Base-by-base conservation (phyloP, 2,113 vertebrate genomes). In the Poeciliopsis prolifica region DNA sequence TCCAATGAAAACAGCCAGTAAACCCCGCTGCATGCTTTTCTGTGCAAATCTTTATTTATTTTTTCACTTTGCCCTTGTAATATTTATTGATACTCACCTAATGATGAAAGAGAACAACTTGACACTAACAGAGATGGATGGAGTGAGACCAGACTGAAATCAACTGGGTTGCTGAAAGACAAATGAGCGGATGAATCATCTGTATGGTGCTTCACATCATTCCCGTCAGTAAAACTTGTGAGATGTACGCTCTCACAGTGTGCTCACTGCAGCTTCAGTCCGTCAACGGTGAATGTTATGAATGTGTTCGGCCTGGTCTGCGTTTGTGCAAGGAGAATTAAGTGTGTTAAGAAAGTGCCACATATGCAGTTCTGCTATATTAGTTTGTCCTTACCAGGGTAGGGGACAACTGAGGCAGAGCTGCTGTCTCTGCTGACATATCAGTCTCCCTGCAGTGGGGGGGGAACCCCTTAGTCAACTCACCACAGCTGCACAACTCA, bases 351-450 rank as follows among this genome's bases (percentile, higher is more conserved):
- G 58, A 85, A 89, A 88, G 37, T 42, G 54, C 82, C 78, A 65
- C 77, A 78, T 74, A 79, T 86, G 89, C 86, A 91, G 77, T 83
- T 89, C 85, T 66, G 26, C 69, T 77, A 71, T 81, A 81, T 88
- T 84, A 86, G 79, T 80, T 88, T 72, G 82, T 87, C 87, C 76
- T 88, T 70, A 66, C 24, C 71, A 54, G 74, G 72, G 69, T 76
- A 72, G 48, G 42, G 79, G 51, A n/a, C 61, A 75, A 86, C 78
- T 72, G 33, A 79, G 81, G 66, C 19, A 2, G 30, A 72, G 31
- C 62, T 42, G 76, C 68, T 69, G 77, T 78, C 87, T 89, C 87
- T 83, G 88, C 86, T 87, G 88, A 88, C 86, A 65, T 87, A 90
- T 87, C 87, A 80, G 77, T 88, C 86, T 83, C 79, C 24, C 66